These are phyloP conservation scores for Camponotus floridanus DNA, from an alignment of 1,140 invertebrate genomes.

Conservation along the genomic window DNA sequence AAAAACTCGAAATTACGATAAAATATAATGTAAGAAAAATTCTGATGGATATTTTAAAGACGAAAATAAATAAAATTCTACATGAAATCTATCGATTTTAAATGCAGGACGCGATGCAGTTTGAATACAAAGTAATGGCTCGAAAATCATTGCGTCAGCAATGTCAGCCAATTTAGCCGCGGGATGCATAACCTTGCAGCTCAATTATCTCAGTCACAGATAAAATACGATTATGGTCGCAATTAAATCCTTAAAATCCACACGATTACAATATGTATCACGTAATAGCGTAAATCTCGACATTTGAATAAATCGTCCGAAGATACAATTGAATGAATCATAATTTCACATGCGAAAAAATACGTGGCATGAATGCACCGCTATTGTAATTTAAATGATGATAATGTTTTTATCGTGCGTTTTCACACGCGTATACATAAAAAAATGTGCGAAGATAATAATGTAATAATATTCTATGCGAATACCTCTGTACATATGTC, in stretches of 20 bases:
- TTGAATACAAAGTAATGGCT: slow-evolving; percentile 17
- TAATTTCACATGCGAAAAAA: slow-evolving; percentile 22
- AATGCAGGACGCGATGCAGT: background rate
- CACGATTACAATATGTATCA: slow-evolving; percentile 40
- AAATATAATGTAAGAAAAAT: background rate
- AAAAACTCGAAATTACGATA: background rate
- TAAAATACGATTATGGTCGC: slow-evolving; percentile 49
- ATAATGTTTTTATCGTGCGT: background rate
- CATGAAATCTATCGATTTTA: background rate
- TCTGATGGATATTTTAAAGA: background rate
- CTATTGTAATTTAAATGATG: slow-evolving; percentile 9
- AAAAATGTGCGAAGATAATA: background rate
- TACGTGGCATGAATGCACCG: slow-evolving; percentile 18
- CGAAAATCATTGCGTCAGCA: slow-evolving; percentile 34
- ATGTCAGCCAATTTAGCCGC: slow-evolving; percentile 30
- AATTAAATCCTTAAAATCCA: slow-evolving; percentile 64
- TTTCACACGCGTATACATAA: background rate
- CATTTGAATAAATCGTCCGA: slow-evolving; percentile 46
- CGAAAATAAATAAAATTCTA: background rate
- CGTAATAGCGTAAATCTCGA: slow-evolving; percentile 44
- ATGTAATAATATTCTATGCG: background rate
- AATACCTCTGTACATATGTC: background rate
- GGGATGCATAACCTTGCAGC: slow-evolving; percentile 54
- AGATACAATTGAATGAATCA: slow-evolving; percentile 65
- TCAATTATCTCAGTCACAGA: slow-evolving; percentile 35